Evolutionary conservation across 2,797 vertebrate species (phyloP).

Genomic region (Brachymystax lenok): DNA sequence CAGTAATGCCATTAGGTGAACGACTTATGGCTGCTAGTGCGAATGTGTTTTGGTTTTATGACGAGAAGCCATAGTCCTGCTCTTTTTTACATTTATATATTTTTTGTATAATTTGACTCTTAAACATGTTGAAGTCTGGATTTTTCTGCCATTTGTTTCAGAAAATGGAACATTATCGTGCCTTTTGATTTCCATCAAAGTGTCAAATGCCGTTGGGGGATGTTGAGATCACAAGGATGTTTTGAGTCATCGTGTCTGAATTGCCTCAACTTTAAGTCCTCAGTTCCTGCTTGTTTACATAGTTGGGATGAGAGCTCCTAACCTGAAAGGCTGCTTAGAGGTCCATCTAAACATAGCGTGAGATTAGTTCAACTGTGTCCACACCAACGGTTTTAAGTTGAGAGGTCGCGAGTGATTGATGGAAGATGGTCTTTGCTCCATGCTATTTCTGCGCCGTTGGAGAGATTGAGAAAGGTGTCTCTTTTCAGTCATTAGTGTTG

Average conservation of each 20-base stretch:
- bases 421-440: conserved; percentile 5
- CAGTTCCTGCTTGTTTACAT: conserved; percentile 26
- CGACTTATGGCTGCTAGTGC: conserved; percentile 23
- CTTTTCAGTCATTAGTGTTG: not conserved
- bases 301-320: conserved; percentile 30
- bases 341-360: conserved; percentile 36
- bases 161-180: not conserved
- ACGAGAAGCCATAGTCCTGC: conserved; percentile 17
- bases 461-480: conserved; percentile 13
- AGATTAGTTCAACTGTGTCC: conserved; percentile 35
- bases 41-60: conserved; percentile 26
- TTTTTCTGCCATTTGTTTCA: not conserved
- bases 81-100: conserved; percentile 8
- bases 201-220: conserved; percentile 22
- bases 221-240: conserved; percentile 34
- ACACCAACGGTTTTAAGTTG: conserved; percentile 20
- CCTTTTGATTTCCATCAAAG: not conserved
- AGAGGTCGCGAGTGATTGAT: conserved; percentile 19
- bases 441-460: not conserved
- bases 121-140: not conserved
- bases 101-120: not conserved
- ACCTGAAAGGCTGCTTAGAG: conserved; percentile 29
- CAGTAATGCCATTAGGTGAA: conserved; percentile 4
- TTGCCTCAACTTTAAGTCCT: conserved; percentile 11
- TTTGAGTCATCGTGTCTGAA: conserved; percentile 22